These are phyloP conservation scores for Microcebus griseorufus DNA, from an alignment of 2,113 vertebrate species.

Conservation along the genomic window DNA sequence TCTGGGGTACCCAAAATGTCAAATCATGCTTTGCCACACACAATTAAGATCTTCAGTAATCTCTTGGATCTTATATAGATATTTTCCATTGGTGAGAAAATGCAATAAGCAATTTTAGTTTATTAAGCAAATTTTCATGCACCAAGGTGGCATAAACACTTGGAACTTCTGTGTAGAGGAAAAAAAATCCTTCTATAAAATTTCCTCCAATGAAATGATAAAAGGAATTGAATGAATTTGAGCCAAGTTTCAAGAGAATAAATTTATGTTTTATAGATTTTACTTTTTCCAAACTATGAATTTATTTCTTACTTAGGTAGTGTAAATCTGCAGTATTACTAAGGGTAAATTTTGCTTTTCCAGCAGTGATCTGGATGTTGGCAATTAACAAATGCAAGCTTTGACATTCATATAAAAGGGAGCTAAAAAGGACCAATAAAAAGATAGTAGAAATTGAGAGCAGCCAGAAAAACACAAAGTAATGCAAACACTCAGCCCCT, in stretches of 20 bases:
- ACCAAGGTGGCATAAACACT: not conserved
- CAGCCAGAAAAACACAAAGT: conserved; percentile 69
- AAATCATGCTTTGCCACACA: not conserved
- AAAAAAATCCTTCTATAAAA: not conserved
- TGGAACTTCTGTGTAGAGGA: not conserved
- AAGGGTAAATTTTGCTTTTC: conserved; percentile 71
- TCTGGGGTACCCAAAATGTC: not conserved
- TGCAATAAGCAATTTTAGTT: not conserved
- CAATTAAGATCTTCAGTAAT: not conserved
- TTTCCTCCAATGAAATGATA: not conserved
- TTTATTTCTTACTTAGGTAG: conserved; percentile 71
- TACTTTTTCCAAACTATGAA: conserved; percentile 77
- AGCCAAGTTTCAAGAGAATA: conserved; percentile 69
- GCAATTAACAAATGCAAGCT: conserved; percentile 83
- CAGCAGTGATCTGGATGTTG: conserved; percentile 75
- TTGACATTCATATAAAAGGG: conserved; percentile 84
- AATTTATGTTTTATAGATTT: conserved; percentile 58
- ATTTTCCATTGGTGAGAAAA: conserved; percentile 17
- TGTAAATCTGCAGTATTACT: conserved; percentile 70
- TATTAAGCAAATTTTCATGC: not conserved
- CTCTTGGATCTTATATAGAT: not conserved
- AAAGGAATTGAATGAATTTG: conserved; percentile 59
- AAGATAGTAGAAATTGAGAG: conserved; percentile 72
- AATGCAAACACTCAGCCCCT: conserved; percentile 55
- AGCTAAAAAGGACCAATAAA: conserved; percentile 74